A percentile compares a stretch with the other conserved stretches of the same genome.
phyloP scores from a whole-genome alignment of 2,888 invertebrate genomes.

The Acleris sparsana region DNA sequence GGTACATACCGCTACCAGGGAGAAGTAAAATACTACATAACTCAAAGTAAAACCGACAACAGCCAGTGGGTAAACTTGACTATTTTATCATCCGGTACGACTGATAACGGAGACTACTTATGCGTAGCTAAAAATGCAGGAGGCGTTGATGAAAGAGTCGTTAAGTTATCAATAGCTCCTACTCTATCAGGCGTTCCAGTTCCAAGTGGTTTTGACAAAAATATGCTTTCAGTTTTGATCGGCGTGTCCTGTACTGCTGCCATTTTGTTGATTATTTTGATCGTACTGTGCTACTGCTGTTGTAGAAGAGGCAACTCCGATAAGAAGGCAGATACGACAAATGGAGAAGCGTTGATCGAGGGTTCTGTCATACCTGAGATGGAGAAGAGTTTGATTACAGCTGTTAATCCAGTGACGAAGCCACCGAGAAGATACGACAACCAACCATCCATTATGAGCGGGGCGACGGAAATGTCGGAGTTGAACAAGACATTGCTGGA shows the following conservation, averaged over 20 bases:
- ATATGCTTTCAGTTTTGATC: slow-evolving; percentile 81
- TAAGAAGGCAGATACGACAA: slow-evolving; percentile 84
- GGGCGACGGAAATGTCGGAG: slow-evolving; percentile 92
- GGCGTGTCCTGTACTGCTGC: slow-evolving; percentile 76
- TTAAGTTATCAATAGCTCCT: slow-evolving; percentile 84
- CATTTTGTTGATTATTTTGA: slow-evolving; percentile 77
- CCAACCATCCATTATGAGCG: slow-evolving; percentile 87
- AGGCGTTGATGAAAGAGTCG: slow-evolving; percentile 89
- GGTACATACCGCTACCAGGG: slow-evolving; percentile 77
- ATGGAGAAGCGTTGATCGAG: slow-evolving; percentile 88
- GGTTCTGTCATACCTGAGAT: slow-evolving; percentile 91
- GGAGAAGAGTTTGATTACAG: slow-evolving; percentile 92
- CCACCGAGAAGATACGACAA: slow-evolving; percentile 91
- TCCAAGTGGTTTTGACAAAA: slow-evolving; percentile 82
- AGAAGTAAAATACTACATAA: slow-evolving; percentile 75
- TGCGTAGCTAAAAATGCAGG: slow-evolving; percentile 93
- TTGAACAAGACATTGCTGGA: slow-evolving; percentile 91
- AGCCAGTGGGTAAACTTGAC: slow-evolving; percentile 87
- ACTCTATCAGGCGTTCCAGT: slow-evolving; percentile 69
- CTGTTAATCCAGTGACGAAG: slow-evolving; percentile 93
- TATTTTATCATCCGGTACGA: slow-evolving; percentile 83
- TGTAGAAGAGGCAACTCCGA: slow-evolving; percentile 80
- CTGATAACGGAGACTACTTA: slow-evolving; percentile 89
- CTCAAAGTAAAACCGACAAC: slow-evolving; percentile 63
- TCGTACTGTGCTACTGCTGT: slow-evolving; percentile 83